phyloP scores from a whole-genome alignment of 1,140 invertebrate species.

The Galendromus occidentalis region DNA sequence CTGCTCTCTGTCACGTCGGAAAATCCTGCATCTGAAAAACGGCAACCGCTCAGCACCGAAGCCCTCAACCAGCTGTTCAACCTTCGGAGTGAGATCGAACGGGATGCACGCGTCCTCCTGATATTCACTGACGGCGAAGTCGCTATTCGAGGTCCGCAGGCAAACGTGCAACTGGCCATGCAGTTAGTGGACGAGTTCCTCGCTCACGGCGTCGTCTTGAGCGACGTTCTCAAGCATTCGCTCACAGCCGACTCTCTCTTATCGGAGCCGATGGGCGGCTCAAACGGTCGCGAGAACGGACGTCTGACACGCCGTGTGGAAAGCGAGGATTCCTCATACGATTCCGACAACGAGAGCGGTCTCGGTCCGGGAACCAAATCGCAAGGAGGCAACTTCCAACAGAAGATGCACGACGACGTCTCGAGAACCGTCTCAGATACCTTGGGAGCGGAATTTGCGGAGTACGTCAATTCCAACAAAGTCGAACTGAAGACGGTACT shows the following conservation, averaged over 20 bases:
- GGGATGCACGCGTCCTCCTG: slow-evolving; percentile 14
- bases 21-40: background rate
- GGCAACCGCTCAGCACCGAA: slow-evolving; percentile 14
- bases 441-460: slow-evolving; percentile 56
- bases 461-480: slow-evolving; percentile 41
- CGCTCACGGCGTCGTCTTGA: background rate
- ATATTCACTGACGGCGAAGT: slow-evolving; percentile 13
- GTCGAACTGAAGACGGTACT: slow-evolving; percentile 13
- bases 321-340: slow-evolving; percentile 62
- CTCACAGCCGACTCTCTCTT: background rate
- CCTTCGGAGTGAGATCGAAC: slow-evolving; percentile 17
- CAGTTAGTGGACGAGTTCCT: slow-evolving; percentile 14
- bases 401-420: slow-evolving; percentile 42
- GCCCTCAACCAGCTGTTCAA: slow-evolving; percentile 14
- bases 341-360: slow-evolving; percentile 55
- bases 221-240: background rate
- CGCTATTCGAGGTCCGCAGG: slow-evolving; percentile 13
- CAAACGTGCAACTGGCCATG: slow-evolving; percentile 13
- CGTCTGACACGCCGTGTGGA: slow-evolving; percentile 20
- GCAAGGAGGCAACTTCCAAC: slow-evolving; percentile 17
- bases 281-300: slow-evolving; percentile 13
- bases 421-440: slow-evolving; percentile 59
- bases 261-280: background rate
- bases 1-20: slow-evolving; percentile 16
- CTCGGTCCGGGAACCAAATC: slow-evolving; percentile 29